Evolutionary conservation across 2,113 vertebrate genomes (phyloP), one percentile per base, ranked within the genome.

Genomic region (Albula goreensis): DNA sequence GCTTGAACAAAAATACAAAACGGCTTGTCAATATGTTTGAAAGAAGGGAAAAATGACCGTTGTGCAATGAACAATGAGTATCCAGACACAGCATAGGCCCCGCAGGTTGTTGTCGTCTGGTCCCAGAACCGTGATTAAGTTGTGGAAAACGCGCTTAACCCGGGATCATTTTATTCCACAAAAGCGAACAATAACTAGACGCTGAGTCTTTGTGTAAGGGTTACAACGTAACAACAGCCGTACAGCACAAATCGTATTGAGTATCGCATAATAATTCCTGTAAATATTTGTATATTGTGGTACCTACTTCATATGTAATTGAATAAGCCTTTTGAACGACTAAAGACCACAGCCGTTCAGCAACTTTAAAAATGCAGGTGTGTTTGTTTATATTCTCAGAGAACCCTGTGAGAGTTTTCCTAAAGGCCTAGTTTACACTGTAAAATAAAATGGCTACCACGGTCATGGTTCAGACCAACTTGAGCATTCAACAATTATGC

Each of bases 81-180:
- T 5, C 19, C 60, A 50, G 78, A 80, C 41, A 4, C 13, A 50
- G 48, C 13, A 50, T 48, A 50, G 78, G 50, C 48, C 78, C 50
- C 78, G 78, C 53, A 9, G 31, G 41, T 9, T 80, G 53, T 6
- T 80, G 52, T 80, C 19, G 84, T 80, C 77, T 85, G 51, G 41
- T 50, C 78, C 48, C 41, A 50, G 50, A 8, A 50, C 50, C 31
- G 25, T 50, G 78, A 22, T 57, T 78, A 85, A 78, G 51, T 48
- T 79, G 84, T 78, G 78, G 25, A 79, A 85, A 85, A 85, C 53
- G 25, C 25, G 84, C 51, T 79, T 85, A 79, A 85, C 51, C 77
- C 57, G 48, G 84, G 52, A 85, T 22, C 77, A 60, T 79, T 41
- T 19, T 85, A 52, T 57, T 1, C 48, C 11, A 53, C 52, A 57